Evolutionary conservation across 2,113 vertebrate genomes (phyloP).

Genomic region (Tragelaphus imberbis): DNA sequence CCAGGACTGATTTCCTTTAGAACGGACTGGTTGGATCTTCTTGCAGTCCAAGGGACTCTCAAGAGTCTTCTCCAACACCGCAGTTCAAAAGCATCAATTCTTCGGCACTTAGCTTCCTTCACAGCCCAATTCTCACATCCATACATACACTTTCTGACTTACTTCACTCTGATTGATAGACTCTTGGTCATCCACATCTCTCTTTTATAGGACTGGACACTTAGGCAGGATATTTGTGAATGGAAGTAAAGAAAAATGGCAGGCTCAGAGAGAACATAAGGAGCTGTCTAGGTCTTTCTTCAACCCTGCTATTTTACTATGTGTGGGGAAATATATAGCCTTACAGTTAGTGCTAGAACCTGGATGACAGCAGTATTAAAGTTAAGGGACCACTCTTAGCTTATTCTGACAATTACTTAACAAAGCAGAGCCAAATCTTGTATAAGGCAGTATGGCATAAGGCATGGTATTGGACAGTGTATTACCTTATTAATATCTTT

Average conservation of each 20-base stretch:
- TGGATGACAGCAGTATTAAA: neutral
- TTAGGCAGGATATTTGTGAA: neutral
- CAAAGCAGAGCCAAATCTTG: neutral
- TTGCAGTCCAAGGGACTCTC: too few relatives aligned
- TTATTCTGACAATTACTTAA: neutral
- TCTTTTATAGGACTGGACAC: neutral
- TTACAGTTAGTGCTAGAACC: neutral
- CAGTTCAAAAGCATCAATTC: too few relatives aligned
- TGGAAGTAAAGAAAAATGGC: neutral
- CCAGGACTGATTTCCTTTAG: too few relatives aligned
- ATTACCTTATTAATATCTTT: neutral
- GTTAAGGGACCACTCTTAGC: neutral
- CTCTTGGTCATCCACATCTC: neutral
- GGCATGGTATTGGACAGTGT: neutral
- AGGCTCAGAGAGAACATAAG: neutral
- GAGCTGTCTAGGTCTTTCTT: too few relatives aligned
- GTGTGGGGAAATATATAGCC: neutral
- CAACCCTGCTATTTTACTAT: neutral
- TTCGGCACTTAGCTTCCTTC: too few relatives aligned
- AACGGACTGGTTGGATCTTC: too few relatives aligned
- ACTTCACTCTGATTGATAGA: neutral
- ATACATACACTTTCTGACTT: neutral
- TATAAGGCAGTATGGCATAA: neutral
- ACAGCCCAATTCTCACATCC: too few relatives aligned
- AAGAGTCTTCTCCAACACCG: too few relatives aligned